Conservation (phyloP, 2,113 vertebrate species). For the Chloropsis hardwickii region DNA sequence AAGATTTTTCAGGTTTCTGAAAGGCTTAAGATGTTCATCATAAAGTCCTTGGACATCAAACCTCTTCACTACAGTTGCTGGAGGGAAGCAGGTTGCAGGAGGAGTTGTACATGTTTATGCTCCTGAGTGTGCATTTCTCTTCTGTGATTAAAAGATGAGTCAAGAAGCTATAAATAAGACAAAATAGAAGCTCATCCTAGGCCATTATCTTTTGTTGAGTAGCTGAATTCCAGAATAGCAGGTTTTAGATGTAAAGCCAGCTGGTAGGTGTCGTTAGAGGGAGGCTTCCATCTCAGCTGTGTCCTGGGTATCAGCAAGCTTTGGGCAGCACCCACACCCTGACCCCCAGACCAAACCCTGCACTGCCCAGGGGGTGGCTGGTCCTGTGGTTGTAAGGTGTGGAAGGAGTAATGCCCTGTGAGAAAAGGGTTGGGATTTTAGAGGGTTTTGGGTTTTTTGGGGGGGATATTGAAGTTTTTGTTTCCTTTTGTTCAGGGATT, state of each 20-base stretch:
- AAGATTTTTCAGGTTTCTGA: constrained; percentile 71
- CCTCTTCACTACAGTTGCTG: constrained; percentile 65
- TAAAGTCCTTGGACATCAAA: constrained; percentile 76
- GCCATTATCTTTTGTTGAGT: constrained; percentile 32
- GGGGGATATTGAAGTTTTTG: background rate
- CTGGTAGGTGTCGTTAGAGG: constrained; percentile 58
- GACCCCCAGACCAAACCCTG: background rate
- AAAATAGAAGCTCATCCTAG: constrained; percentile 55
- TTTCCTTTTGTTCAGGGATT: constrained; percentile 37
- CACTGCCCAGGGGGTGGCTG: constrained; percentile 34
- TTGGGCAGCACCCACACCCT: background rate
- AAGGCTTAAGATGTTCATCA: constrained; percentile 53
- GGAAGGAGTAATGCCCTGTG: constrained; percentile 1
- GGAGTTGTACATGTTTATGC: constrained; percentile 46
- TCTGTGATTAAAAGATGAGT: constrained; percentile 78
- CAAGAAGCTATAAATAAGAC: constrained; percentile 59
- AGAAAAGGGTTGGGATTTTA: background rate
- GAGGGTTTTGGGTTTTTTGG: background rate
- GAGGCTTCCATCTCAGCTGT: constrained; percentile 51
- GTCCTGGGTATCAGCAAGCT: background rate
- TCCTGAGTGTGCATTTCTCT: constrained; percentile 29
- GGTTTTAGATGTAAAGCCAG: constrained; percentile 72
- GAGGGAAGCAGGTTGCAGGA: constrained; percentile 73
- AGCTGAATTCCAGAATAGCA: constrained; percentile 70
- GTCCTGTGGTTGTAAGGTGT: constrained; percentile 39